A percentile compares a stretch with the other conserved stretches of the same genome.
Conservation (phyloP, 2,888 invertebrate species). For the Hypselothyrea guttata region DNA sequence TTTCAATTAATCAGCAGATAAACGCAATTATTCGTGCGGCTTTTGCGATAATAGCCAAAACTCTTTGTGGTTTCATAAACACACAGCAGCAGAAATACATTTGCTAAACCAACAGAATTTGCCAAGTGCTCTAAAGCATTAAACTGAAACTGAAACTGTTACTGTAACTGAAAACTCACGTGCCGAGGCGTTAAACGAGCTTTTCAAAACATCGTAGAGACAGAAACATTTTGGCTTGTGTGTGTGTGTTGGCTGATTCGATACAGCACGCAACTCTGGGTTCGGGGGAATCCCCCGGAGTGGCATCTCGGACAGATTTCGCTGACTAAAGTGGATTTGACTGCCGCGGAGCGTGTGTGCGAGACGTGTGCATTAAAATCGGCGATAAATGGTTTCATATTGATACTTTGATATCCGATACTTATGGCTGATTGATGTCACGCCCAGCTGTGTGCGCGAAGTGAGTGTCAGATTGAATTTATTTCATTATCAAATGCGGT, state of each 20-base stretch:
- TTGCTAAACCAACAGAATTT: slow-evolving; percentile 1
- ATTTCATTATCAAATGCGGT: slow-evolving; percentile 5
- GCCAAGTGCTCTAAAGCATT: background rate
- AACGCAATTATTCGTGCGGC: slow-evolving; percentile 13
- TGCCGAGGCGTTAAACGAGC: slow-evolving; percentile 43
- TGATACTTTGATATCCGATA: slow-evolving; percentile 29
- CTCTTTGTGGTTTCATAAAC: slow-evolving; percentile 4
- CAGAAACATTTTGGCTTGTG: slow-evolving; percentile 22
- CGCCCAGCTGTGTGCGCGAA: background rate
- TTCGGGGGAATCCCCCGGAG: slow-evolving; percentile 40
- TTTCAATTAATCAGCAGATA: slow-evolving; percentile 14
- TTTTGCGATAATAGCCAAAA: too few relatives aligned
- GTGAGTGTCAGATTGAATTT: too few relatives aligned
- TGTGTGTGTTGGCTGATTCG: slow-evolving; percentile 44
- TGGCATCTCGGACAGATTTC: slow-evolving; percentile 43
- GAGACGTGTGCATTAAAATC: slow-evolving; percentile 34
- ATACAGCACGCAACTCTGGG: slow-evolving; percentile 39
- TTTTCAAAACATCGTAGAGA: too few relatives aligned
- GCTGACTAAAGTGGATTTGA: slow-evolving; percentile 58
- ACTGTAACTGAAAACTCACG: slow-evolving; percentile 48
- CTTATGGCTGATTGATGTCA: slow-evolving; percentile 17
- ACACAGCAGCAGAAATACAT: slow-evolving; percentile 2
- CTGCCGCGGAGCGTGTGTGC: slow-evolving; percentile 17
- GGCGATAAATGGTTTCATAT: slow-evolving; percentile 50
- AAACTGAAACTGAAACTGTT: background rate